Percentiles rank a stretch among this genome's conserved stretches.
These are phyloP conservation scores for Nephrotoma flavescens DNA, from an alignment of 2,888 invertebrate species.

Conservation along the genomic window DNA sequence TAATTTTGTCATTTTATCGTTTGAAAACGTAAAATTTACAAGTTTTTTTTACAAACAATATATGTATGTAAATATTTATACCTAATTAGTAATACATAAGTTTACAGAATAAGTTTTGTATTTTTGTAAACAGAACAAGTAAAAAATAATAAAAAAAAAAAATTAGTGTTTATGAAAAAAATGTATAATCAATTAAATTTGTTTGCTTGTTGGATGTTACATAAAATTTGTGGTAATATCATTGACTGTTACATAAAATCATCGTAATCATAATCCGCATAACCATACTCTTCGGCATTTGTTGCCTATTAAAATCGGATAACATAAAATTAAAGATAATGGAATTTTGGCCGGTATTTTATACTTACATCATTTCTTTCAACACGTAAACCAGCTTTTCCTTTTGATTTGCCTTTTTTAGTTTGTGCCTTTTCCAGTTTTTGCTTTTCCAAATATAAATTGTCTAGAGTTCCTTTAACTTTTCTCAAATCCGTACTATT, in stretches of 20 bases:
- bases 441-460: conserved; percentile 72
- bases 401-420: conserved; percentile 65
- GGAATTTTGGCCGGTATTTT: neutral
- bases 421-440: conserved; percentile 72
- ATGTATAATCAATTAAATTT: neutral
- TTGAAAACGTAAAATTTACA: neutral
- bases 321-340: neutral
- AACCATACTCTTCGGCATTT: conserved; percentile 50
- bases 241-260: conserved; percentile 57
- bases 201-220: neutral
- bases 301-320: conserved; percentile 34
- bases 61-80: neutral
- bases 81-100: neutral
- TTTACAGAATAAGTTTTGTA: neutral
- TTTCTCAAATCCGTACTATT: conserved; percentile 65
- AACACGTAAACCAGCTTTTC: conserved; percentile 55
- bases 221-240: conserved; percentile 5
- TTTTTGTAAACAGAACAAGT: neutral
- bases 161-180: neutral
- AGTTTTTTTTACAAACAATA: neutral
- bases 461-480: conserved; percentile 70
- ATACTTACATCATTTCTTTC: conserved; percentile 57
- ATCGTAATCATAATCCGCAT: conserved; percentile 54
- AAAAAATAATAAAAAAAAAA: neutral
- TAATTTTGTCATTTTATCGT: neutral